Base-by-base conservation (phyloP, 2,797 vertebrate genomes). In the Ctenochaetus hawaiiensis region DNA sequence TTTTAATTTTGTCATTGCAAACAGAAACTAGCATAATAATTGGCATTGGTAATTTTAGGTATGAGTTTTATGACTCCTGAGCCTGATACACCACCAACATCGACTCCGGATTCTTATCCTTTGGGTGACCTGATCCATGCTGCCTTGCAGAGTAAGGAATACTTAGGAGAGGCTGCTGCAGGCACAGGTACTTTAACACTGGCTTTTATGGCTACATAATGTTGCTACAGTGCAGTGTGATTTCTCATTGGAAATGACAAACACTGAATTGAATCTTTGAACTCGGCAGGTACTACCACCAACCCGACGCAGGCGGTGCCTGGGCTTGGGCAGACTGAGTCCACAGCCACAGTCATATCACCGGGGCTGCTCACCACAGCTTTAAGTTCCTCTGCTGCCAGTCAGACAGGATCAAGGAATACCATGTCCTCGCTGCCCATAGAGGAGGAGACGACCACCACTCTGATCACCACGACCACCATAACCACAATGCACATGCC, bases 401-500 rank as follows among this genome's bases (percentile, higher is more conserved):
- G 92, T 63, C 93, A 92, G 43, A 76, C 72, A 2, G 88, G 92
- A 56, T 81, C 85, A 1, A 94, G 92, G 73, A 89, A 79, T 45
- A 79, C 80, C 18, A 91, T 95, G 85, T 94, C 94, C 22, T 92
- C 94, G 3, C 82, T 95, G 6, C 91, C 95, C 54, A 81, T 93
- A 0, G 96, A 96, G 77, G 97, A 98, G 77, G 97, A 97, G 92
- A 98, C 97, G 2, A 98, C 97, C 2, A 98, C 97, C 18, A 97
- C 97, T 30, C 92, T 97, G 80, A 98, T 98, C 84, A 98, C 97
- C 53, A 98, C 97, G 0, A 98, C 97, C 4, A 98, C 97, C 37
- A 96, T 98, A 81, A 98, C 97, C 49, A 98, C 97, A 0, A 97
- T 98, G 89, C 96, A 97, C 81, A 95, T 95, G 67, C 97, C 97